These are phyloP conservation scores for Lycaena phlaeas DNA, from an alignment of 2,888 invertebrate genomes.

Conservation along the genomic window DNA sequence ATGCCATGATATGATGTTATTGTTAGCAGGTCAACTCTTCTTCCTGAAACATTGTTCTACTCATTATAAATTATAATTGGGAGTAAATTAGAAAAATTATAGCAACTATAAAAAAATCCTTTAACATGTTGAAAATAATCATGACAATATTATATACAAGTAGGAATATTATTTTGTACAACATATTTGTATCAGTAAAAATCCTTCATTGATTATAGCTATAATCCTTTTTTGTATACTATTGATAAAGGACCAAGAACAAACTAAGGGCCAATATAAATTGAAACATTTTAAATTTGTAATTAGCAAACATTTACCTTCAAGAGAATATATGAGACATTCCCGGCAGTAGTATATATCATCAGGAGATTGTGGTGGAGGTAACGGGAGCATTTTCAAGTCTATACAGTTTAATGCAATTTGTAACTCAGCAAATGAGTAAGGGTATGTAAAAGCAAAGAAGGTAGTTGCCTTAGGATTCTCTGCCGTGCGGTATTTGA, in stretches of 20 bases:
- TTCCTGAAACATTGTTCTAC: no score
- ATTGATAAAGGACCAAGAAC: no score
- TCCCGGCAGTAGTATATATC: constrained; percentile 91
- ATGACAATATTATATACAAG: no score
- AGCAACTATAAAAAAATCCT: neutral
- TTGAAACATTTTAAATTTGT: no score
- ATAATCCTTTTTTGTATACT: no score
- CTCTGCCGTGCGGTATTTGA: constrained; percentile 80
- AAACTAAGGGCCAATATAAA: no score
- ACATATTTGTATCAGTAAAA: no score
- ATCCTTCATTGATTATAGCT: no score
- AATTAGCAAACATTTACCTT: constrained; percentile 55
- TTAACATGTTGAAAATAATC: no score
- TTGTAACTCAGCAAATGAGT: constrained; percentile 87
- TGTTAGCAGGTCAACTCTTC: constrained; percentile 86
- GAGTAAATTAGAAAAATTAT: no score
- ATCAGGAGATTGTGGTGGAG: constrained; percentile 54
- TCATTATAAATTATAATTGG: no score
- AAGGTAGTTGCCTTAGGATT: constrained; percentile 82
- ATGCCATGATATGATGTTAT: constrained; percentile 87
- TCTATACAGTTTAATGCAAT: constrained; percentile 81
- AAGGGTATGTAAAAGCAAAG: constrained; percentile 94
- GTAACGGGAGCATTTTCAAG: constrained; percentile 63
- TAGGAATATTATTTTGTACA: no score
- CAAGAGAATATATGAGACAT: constrained; percentile 83